These are phyloP conservation scores for Sinella curviseta DNA, from an alignment of 1,140 invertebrate species.

Conservation along the genomic window DNA sequence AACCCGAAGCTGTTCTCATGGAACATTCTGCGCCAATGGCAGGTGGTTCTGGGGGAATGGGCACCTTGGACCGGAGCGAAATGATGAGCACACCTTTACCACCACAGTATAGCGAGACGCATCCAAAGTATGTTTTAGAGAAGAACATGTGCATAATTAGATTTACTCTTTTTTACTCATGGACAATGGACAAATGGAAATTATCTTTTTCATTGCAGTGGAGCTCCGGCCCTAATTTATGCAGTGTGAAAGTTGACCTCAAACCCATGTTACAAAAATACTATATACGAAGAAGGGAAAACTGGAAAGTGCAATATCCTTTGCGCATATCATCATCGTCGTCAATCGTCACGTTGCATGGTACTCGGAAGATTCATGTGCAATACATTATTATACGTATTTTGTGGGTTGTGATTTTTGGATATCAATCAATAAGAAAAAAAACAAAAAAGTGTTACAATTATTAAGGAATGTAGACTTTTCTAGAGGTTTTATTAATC, in stretches of 20 bases:
- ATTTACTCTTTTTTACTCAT: conserved; percentile 11
- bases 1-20: background rate
- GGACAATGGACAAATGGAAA: background rate
- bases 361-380: too few relatives aligned
- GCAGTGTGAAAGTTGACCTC: conserved; percentile 45
- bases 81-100: conserved; percentile 38
- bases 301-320: background rate
- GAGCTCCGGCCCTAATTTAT: conserved; percentile 47
- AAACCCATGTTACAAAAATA: too few relatives aligned
- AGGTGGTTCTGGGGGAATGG: background rate
- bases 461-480: too few relatives aligned
- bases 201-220: conserved; percentile 35
- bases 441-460: too few relatives aligned
- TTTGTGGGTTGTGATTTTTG: too few relatives aligned
- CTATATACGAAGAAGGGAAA: background rate
- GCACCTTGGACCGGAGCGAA: background rate
- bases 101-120: conserved; percentile 47
- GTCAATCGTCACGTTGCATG: too few relatives aligned
- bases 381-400: too few relatives aligned
- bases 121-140: conserved; percentile 43
- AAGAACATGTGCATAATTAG: background rate
- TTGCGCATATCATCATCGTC: background rate
- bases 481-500: too few relatives aligned
- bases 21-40: background rate
- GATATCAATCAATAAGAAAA: too few relatives aligned